Evolutionary conservation across 2,888 invertebrate species (phyloP).

Genomic region (Meiosimyza platycephala): DNA sequence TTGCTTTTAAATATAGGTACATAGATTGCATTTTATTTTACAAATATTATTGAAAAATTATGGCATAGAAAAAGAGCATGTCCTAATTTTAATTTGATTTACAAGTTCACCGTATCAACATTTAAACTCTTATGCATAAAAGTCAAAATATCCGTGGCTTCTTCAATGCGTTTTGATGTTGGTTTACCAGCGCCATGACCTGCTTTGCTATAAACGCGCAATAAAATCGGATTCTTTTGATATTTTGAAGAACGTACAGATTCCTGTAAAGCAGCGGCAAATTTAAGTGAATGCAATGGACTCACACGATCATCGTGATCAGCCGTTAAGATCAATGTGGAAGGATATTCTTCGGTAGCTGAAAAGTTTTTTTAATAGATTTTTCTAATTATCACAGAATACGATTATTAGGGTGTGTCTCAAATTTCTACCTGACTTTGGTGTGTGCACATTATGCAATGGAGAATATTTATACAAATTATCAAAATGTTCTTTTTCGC

Average conservation of each 20-base stretch:
- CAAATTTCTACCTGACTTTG: constrained; percentile 61
- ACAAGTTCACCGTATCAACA: constrained; percentile 60
- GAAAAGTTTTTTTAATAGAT: neutral
- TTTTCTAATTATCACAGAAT: constrained; percentile 35
- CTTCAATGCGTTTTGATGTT: constrained; percentile 95
- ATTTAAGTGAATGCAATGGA: constrained; percentile 96
- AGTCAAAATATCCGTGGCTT: constrained; percentile 86
- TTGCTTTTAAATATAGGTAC: too few species aligned
- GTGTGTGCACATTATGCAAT: constrained; percentile 86
- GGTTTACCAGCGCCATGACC: constrained; percentile 99
- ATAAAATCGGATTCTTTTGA: constrained; percentile 88
- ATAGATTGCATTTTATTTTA: neutral
- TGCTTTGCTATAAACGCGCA: constrained; percentile 92
- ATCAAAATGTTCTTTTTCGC: constrained; percentile 86
- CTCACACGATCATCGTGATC: constrained; percentile 99
- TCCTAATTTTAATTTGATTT: constrained; percentile 37
- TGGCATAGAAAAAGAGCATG: constrained; percentile 13
- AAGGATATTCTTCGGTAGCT: constrained; percentile 81
- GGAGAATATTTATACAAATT: constrained; percentile 91
- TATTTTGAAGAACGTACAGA: constrained; percentile 71
- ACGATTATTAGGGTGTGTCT: too few species aligned
- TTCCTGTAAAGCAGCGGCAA: constrained; percentile 90
- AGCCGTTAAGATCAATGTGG: constrained; percentile 91
- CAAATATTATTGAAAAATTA: neutral
- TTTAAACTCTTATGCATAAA: constrained; percentile 64